phyloP scores from a whole-genome alignment of 2,113 vertebrate genomes.

The Copsychus sechellarum region DNA sequence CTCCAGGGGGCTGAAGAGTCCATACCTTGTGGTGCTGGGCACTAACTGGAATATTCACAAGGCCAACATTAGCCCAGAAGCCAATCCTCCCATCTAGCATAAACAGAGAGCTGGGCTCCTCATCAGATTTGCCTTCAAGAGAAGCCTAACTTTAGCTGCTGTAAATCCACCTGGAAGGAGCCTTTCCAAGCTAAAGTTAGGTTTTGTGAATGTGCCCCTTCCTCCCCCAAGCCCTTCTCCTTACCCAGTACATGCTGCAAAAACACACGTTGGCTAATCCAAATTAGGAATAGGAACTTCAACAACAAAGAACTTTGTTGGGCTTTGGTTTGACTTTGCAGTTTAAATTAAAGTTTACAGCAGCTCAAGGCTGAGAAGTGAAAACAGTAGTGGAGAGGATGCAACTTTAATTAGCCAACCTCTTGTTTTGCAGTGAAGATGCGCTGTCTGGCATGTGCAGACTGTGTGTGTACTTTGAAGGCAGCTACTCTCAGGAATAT shows the following conservation, averaged over 20 bases:
- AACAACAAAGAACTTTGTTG: not conserved
- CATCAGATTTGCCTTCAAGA: constrained; percentile 24
- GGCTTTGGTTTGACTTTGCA: not conserved
- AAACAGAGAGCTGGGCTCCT: constrained; percentile 25
- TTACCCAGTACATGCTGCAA: constrained; percentile 30
- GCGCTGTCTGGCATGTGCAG: not conserved
- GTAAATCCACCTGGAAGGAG: not conserved
- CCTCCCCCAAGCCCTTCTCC: not conserved
- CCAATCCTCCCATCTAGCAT: not conserved
- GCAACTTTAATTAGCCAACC: constrained; percentile 2
- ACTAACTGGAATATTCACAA: not conserved
- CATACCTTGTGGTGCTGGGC: not conserved
- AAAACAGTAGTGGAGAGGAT: not conserved
- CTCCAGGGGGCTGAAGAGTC: constrained; percentile 22
- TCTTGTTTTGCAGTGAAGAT: constrained; percentile 24
- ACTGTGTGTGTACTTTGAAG: not conserved
- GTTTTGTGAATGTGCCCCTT: constrained; percentile 21
- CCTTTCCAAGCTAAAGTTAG: not conserved
- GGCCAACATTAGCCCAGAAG: not conserved
- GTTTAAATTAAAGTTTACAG: not conserved
- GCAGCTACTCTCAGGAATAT: constrained; percentile 62
- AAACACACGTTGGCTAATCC: constrained; percentile 21
- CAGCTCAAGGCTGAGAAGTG: not conserved
- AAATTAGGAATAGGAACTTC: not conserved
- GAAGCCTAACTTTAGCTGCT: constrained; percentile 35